Evolutionary conservation across 2,888 invertebrate genomes (phyloP), one percentile per base, ranked within the genome.

Genomic region (Drosophila melanosoma): DNA sequence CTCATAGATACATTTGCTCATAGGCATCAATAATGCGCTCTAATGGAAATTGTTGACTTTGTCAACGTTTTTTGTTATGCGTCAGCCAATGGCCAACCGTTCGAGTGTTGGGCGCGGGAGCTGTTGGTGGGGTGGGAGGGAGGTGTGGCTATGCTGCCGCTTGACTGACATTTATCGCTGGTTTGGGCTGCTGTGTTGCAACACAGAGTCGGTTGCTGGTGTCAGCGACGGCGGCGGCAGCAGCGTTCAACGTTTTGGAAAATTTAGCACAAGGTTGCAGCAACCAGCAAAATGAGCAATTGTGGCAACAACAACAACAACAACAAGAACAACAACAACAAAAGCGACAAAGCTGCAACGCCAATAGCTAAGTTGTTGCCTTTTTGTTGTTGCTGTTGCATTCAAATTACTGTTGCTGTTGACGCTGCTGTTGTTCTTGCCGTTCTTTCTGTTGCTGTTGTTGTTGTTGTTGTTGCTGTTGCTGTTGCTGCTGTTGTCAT

Each of bases 191-290:
- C 58, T 61, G 66, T 67, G 56, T 56, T 79, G 72, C 74, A 67
- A 68, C 60, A 68, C 54, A 71, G 71, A 67, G 57, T 65, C 62
- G 71, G 72, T 76, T 74, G 79, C 56, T 72, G 63, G 59, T 73
- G 69, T 45, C 63, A 67, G 76, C 60, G 40, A 65, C 87, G 42
- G 48, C 68, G 26, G 61, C 87, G 67, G 63, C 74, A 51, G 77
- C 80, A 68, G 73, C 85, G 90, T 73, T 84, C 82, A 89, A 82
- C 87, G 87, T 87, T 87, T 87, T 87, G 90, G 90, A 87, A 87
- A 89, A 87, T 87, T 90, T 90, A 90, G 87, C 90, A 87, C 87
- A 87, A 87, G 87, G 87, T 87, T 90, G 89, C 81, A 78, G 63
- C 89, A 83, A 66, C 74, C 78, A 89, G 81, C 87, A 85, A 86